Percentiles rank a stretch among this genome's conserved stretches.
Evolutionary conservation across 2,888 invertebrate species (phyloP).

Genomic region (Caenorhabditis panamensis): DNA sequence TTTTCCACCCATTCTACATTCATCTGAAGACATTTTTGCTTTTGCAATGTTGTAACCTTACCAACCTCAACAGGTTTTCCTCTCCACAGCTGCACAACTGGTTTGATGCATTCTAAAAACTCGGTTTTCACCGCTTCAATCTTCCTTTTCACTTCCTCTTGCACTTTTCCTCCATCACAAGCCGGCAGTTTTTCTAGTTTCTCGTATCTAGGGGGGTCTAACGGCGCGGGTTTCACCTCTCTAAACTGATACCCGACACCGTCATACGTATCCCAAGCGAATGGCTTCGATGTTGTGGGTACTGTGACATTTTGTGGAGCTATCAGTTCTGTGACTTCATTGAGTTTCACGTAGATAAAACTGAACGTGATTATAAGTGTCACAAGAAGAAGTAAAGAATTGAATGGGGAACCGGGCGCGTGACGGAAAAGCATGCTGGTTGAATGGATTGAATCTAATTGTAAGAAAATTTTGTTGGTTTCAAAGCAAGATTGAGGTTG

Average conservation of each 20-base stretch:
- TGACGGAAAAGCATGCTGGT: too few relatives aligned
- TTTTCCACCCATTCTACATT: conserved; percentile 23
- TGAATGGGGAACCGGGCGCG: too few relatives aligned
- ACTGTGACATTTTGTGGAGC: too few relatives aligned
- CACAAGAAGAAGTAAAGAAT: too few relatives aligned
- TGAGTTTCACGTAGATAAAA: too few relatives aligned
- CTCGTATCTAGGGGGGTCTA: conserved; percentile 22
- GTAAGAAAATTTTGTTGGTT: too few relatives aligned
- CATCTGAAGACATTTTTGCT: conserved; percentile 16
- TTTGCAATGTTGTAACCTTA: background rate
- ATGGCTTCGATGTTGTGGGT: too few relatives aligned
- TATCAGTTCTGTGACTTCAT: too few relatives aligned
- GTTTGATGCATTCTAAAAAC: conserved; percentile 25
- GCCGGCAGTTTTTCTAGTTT: conserved; percentile 17
- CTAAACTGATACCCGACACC: conserved; percentile 33
- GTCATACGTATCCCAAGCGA: conserved; percentile 34
- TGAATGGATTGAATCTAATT: too few relatives aligned
- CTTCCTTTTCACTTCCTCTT: conserved; percentile 1
- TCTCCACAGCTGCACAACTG: conserved; percentile 32
- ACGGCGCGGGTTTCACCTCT: background rate
- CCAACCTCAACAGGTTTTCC: conserved; percentile 15
- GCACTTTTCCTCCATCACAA: conserved; percentile 9
- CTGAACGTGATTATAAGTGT: too few relatives aligned
- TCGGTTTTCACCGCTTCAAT: conserved; percentile 20
- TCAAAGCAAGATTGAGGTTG: too few relatives aligned